Base-by-base conservation (phyloP, 2,113 vertebrate species). In the Sebastes schlegelii region DNA sequence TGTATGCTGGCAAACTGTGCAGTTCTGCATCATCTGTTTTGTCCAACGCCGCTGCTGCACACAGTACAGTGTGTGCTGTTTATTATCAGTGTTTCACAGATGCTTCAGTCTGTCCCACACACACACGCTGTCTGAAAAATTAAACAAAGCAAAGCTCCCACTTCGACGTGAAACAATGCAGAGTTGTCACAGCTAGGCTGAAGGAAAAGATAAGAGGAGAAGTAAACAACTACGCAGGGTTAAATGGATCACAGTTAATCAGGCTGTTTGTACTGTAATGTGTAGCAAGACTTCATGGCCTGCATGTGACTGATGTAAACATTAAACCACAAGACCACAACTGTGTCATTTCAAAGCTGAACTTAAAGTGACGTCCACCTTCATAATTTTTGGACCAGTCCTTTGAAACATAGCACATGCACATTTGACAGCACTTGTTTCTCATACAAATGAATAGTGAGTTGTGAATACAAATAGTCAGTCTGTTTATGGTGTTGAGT, bases 241-340 rank as follows among this genome's bases (percentile, higher is more conserved):
- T n/a, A 78, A 73, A 77, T 0, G 17, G 42, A 77, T 74, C 42
- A 12, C 34, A 46, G 42, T 65, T 51, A 52, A 60, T 64, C 2
- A 26, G n/a, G 34, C 55, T 51, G 65, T 5, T 62, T 0, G 6
- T n/a, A 19, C 43, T 17, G 16, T 70, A 11, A 45, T 48, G 65
- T 48, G 65, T 42, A 52, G 55, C 17, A 62, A 2, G 54, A 74
- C 45, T 74, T 70, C 67, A 19, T 48, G 60, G 6, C 75, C 51
- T 49, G 43, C 51, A 49, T 68, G 83, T 85, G 77, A 80, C 81
- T n/a, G 43, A 48, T 68, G 79, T 71, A 45, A 80, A 54, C 67
- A 73, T 62, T 58, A 55, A 51, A n/a, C 8, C 42, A 70, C 23
- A 16, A 72, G 13, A 69, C 13, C 26, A n/a, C 4, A 3, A 23